Base-by-base conservation (phyloP, 2,888 invertebrate genomes). In the Dexiosoma caninum region DNA sequence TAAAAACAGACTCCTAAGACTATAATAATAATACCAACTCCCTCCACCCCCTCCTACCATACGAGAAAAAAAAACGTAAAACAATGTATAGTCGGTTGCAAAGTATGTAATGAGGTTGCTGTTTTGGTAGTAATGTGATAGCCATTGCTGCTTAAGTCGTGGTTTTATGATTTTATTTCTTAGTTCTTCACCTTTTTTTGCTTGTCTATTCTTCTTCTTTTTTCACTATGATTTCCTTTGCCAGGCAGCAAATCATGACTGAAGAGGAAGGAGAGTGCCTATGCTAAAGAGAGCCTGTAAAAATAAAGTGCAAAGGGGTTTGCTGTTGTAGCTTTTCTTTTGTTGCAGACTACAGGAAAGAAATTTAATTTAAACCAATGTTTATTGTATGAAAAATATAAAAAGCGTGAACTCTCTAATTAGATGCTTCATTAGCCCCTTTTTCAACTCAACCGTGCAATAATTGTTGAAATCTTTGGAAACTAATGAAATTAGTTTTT, bases 131-230 rank as follows among this genome's bases (percentile, higher is more conserved):
- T 74, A 78, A 78, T 72, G 60, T 46, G 72, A 78, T 72, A 74
- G 78, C 78, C 78, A 69, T 69, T 67, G 55, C 67, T 78, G 62
- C 74, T 78, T 69, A 67, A 78, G 62, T 78, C 72, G 78, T 78
- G 78, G 66, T 69, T 74, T 78, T 78, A 78, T 78, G 74, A 78
- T 78, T 72, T 78, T 78, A 74, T 71, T 71, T 72, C 78, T 76
- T 76, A 76, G 70, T 77, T 77, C 37, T 1, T 0, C 2, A 9
- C 10, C 49, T 59, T 67, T 40, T 51, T 46, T 3, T 6, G n/a
- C 27, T 6, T 27, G 6, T 27, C 27, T 27, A 6, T 3, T 30
- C 9, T 23, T 32, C 10, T 5, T 12, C 12, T n/a, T 8, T 62
- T 53, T n/a, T 64, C 10, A 55, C 16, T 23, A 23, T 40, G 7